A percentile compares a stretch with the other conserved stretches of the same genome.
phyloP scores from a whole-genome alignment of 2,113 vertebrate species.

The Centropus bengalensis region DNA sequence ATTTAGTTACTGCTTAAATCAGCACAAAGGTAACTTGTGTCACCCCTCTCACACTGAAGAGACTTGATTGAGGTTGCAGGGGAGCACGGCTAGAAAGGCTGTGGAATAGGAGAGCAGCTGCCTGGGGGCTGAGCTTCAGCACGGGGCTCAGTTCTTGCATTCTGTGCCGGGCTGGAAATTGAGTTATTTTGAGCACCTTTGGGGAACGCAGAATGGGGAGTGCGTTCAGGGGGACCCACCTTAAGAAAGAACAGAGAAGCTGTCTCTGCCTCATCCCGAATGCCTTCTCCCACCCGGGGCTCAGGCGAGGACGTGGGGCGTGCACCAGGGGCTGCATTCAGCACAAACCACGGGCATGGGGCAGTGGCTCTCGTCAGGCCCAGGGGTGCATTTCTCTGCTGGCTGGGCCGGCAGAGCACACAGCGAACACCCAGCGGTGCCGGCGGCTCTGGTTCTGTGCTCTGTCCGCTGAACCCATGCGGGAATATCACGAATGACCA shows the following conservation, averaged over 20 bases:
- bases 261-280: rapidly evolving
- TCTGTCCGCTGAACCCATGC: neutral
- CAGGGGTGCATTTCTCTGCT: neutral
- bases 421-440: rapidly evolving
- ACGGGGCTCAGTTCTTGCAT: neutral
- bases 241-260: neutral
- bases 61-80: neutral
- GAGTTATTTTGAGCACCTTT: neutral
- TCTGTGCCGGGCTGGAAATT: neutral
- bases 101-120: neutral
- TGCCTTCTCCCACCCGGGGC: rapidly evolving
- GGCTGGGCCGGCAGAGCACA: neutral
- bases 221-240: neutral
- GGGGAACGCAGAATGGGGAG: neutral
- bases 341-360: neutral
- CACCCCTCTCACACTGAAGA: neutral
- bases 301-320: rapidly evolving
- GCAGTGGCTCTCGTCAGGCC: neutral
- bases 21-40: conserved; percentile 44
- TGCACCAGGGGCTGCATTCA: rapidly evolving
- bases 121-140: neutral
- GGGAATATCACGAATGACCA: neutral
- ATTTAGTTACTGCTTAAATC: conserved; percentile 50
- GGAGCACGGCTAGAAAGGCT: neutral
- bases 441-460: neutral